phyloP scores from a whole-genome alignment of 2,888 invertebrate genomes.

The Horisme vitalbata region DNA sequence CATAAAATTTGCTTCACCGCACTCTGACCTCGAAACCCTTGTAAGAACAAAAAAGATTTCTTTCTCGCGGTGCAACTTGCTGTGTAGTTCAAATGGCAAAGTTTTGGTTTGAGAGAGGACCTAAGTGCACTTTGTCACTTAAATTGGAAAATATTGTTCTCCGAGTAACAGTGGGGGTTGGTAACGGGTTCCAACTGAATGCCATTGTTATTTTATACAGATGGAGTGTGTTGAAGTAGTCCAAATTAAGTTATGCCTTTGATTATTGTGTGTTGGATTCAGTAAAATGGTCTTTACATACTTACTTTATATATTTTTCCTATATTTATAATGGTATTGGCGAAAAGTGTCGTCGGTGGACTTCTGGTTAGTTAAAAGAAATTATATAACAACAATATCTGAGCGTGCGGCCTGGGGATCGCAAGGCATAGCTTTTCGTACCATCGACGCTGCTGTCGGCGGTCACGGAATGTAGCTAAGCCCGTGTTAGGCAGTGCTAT shows the following conservation, averaged over 20 bases:
- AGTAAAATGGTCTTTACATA: too few species aligned
- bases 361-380: too few species aligned
- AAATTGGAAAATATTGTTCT: conserved; percentile 81
- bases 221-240: conserved; percentile 23
- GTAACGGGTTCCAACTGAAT: conserved; percentile 56
- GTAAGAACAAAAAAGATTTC: conserved; percentile 48
- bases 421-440: too few species aligned
- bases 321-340: too few species aligned
- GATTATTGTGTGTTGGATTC: neutral
- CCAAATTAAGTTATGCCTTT: too few species aligned
- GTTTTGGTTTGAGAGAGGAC: conserved; percentile 78
- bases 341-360: too few species aligned
- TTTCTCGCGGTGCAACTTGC: conserved; percentile 57
- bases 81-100: conserved; percentile 76
- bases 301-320: too few species aligned
- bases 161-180: conserved; percentile 59
- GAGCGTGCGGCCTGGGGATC: too few species aligned
- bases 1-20: conserved; percentile 6
- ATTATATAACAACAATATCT: too few species aligned
- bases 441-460: too few species aligned
- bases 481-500: too few species aligned
- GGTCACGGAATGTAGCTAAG: too few species aligned
- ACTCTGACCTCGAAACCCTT: conserved; percentile 23
- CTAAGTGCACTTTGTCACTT: conserved; percentile 82
- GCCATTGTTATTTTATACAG: conserved; percentile 50